Conservation (phyloP, 2,888 invertebrate genomes). For the Epirrhoe tristata region DNA sequence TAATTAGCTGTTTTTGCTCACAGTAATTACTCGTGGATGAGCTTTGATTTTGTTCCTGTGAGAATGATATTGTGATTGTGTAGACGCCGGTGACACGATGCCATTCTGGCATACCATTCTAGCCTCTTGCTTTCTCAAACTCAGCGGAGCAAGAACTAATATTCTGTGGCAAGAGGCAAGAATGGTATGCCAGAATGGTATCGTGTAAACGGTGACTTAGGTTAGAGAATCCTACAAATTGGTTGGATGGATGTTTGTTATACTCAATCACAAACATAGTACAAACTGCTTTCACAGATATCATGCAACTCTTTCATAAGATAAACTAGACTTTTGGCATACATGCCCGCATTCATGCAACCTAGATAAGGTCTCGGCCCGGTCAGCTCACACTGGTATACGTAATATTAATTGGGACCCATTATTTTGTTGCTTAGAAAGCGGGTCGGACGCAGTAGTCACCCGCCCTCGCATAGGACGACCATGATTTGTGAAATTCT, state of each 20-base stretch:
- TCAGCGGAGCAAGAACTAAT: no score
- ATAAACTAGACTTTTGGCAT: conserved; percentile 25
- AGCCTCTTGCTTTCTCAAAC: no score
- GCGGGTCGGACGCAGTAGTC: conserved; percentile 68
- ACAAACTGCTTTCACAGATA: no score
- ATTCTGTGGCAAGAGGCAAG: no score
- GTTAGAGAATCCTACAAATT: no score
- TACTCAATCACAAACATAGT: no score
- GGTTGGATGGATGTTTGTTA: no score
- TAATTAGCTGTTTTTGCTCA: conserved; percentile 19
- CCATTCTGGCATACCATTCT: no score
- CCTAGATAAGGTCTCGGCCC: conserved; percentile 24
- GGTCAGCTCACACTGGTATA: conserved; percentile 36
- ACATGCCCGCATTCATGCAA: conserved; percentile 30
- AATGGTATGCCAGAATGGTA: no score
- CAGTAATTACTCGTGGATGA: conserved; percentile 19
- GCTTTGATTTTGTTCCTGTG: conserved; percentile 23
- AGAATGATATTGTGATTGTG: not conserved
- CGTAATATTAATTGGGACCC: conserved; percentile 70
- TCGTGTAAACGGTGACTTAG: no score
- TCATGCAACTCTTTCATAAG: conserved; percentile 7
- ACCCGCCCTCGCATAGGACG: conserved; percentile 59
- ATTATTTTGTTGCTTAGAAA: conserved; percentile 76
- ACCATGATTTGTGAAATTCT: conserved; percentile 45
- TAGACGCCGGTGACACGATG: no score